Percentiles rank a stretch among this genome's conserved stretches.
Evolutionary conservation across 2,113 vertebrate species (phyloP).

Genomic region (Sylvilagus bachmani): DNA sequence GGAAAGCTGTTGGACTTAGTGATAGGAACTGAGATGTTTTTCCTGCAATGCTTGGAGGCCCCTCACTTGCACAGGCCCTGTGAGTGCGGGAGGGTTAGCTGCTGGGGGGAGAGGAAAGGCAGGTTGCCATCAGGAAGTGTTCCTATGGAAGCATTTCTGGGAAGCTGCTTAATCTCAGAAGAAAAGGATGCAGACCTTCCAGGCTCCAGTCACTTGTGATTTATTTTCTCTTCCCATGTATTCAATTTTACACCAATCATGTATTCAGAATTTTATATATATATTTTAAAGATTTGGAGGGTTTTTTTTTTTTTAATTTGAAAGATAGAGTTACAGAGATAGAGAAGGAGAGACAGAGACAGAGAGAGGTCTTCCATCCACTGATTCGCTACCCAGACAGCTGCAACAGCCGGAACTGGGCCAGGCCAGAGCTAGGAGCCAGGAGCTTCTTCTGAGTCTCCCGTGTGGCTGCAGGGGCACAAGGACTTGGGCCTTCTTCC

Average conservation of each 20-base stretch:
- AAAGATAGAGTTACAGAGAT: no score
- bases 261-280: neutral
- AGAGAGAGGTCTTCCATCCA: no score
- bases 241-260: constrained; percentile 23
- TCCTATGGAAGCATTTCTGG: constrained; percentile 38
- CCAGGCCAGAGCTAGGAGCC: no score
- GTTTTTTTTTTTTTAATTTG: no score
- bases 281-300: no score
- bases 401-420: no score
- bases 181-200: neutral
- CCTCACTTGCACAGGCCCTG: neutral
- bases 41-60: neutral
- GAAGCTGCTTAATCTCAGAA: constrained; percentile 47
- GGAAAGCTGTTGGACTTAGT: neutral
- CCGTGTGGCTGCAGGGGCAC: no score
- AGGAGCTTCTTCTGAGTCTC: no score
- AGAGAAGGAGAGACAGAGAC: no score
- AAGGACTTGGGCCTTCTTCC: no score
- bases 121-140: neutral
- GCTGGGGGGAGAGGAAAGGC: neutral
- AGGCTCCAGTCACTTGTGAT: neutral
- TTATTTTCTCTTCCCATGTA: neutral
- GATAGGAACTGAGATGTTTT: neutral
- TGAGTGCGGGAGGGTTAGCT: neutral
- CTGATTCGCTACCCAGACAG: no score